Evolutionary conservation across 2,113 vertebrate species (phyloP).

Genomic region (Spheniscus mendiculus): DNA sequence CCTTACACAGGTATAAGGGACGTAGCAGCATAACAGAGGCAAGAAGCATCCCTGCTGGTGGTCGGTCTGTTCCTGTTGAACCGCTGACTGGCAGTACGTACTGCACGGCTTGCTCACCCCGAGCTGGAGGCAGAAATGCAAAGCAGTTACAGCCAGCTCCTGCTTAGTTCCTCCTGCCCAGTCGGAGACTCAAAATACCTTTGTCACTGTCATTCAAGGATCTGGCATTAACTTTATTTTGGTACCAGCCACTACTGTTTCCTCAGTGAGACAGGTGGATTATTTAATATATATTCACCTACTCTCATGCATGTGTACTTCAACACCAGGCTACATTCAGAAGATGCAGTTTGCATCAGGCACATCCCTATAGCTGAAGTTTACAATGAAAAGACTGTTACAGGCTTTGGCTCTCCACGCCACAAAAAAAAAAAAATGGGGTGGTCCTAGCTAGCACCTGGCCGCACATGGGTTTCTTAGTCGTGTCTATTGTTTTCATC

Average conservation of each 20-base stretch:
- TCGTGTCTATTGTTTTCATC: not conserved
- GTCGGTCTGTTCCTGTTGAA: not conserved
- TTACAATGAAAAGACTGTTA: not conserved
- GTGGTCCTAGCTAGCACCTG: not conserved
- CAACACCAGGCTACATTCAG: not conserved
- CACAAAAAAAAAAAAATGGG: not conserved
- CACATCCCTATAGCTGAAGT: not conserved
- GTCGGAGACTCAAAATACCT: not conserved
- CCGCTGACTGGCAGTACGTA: rapidly evolving
- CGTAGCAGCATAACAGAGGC: not conserved
- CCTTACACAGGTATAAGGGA: rapidly evolving
- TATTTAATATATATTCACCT: not conserved
- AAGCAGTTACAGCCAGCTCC: not conserved
- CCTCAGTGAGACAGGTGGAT: not conserved
- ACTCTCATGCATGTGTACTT: not conserved
- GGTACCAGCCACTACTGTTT: not conserved
- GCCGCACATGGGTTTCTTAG: not conserved
- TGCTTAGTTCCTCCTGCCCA: not conserved
- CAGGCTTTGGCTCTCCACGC: not conserved
- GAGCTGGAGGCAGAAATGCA: not conserved
- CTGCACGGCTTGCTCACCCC: not conserved
- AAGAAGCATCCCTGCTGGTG: not conserved
- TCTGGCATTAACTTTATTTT: not conserved
- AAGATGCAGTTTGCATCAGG: not conserved
- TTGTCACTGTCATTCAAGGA: not conserved